Evolutionary conservation across 2,113 vertebrate species (phyloP), one percentile per base, ranked within the genome.

Genomic region (Fukomys damarensis): DNA sequence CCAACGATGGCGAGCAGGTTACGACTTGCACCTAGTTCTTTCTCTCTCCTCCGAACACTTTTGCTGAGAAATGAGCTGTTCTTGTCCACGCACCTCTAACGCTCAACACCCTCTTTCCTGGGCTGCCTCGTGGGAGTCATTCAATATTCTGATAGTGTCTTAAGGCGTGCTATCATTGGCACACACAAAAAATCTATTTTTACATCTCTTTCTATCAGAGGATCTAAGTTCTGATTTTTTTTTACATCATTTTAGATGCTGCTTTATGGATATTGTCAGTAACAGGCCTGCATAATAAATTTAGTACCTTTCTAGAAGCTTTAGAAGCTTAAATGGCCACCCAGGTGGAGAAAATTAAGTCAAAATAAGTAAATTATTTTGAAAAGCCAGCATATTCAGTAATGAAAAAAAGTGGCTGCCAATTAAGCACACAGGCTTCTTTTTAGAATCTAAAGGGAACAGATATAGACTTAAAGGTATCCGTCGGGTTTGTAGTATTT

Each of bases 311-410:
- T 91, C 79, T 95, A 81, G 74, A 94, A 68, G 56, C 52, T 87
- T 89, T 92, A 76, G 80, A 91, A 89, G 77, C 68, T 93, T 96
- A 59, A 58, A 35, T 86, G 89, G 80, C 56, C 61, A 87, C 46
- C 83, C n/a, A n/a, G 38, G 79, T 95, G 59, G 94, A 82, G 83
- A 84, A 92, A 94, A 89, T 79, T 74, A 94, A 97, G 68, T 91
- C 79, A 58, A 85, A 82, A 76, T 52, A 85, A 94, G n/a, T 86
- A 59, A 94, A 89, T 91, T 46, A 28, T n/a, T 85, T 93, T 86
- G 82, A 92, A 97, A 95, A 96, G 86, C 49, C 82, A 82, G 20
- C 43, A 13, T 91, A 76, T 80, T 96, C 28, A 89, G 30, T 88
- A 90, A 92, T 92, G 80, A 94, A 95, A 96, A 94, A 96, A 89